Evolutionary conservation across 2,888 invertebrate genomes (phyloP).

Genomic region (Lasioglossum pauxillum): DNA sequence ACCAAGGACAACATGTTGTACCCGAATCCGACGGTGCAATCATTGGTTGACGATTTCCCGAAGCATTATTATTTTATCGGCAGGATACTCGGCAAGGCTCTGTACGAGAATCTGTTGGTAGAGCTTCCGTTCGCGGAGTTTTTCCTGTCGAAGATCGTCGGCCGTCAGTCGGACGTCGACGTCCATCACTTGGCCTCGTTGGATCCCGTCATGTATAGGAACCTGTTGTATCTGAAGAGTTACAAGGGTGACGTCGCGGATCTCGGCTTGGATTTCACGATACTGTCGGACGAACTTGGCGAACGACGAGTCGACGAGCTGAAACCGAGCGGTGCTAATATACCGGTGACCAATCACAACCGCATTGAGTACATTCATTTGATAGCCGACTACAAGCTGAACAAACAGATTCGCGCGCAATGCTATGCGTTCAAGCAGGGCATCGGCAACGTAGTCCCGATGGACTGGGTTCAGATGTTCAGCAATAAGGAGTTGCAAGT

Average conservation of each 20-base stretch:
- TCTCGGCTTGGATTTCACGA: conserved; percentile 96
- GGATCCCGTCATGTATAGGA: conserved; percentile 96
- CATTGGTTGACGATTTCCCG: conserved; percentile 93
- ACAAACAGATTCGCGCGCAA: conserved; percentile 94
- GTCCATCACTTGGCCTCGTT: conserved; percentile 97
- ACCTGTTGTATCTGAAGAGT: conserved; percentile 94
- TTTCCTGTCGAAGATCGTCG: conserved; percentile 95
- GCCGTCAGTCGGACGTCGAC: conserved; percentile 91
- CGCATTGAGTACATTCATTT: conserved; percentile 98
- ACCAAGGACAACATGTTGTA: conserved; percentile 97
- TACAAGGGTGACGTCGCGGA: conserved; percentile 95
- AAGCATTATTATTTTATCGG: conserved; percentile 97
- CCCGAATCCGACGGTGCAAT: conserved; percentile 96
- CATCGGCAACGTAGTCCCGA: conserved; percentile 94
- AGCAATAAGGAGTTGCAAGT: conserved; percentile 97
- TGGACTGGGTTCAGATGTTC: conserved; percentile 98
- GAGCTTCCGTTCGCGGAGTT: conserved; percentile 98
- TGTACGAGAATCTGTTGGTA: conserved; percentile 97
- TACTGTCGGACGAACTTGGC: conserved; percentile 95
- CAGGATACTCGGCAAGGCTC: conserved; percentile 96
- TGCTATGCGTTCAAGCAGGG: conserved; percentile 96
- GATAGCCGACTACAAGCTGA: conserved; percentile 98
- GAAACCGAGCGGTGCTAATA: conserved; percentile 95
- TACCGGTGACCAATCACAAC: conserved; percentile 96
- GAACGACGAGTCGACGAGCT: conserved; percentile 95